Base-by-base conservation (phyloP, 2,797 vertebrate species). In the Poeciliopsis turneri region DNA sequence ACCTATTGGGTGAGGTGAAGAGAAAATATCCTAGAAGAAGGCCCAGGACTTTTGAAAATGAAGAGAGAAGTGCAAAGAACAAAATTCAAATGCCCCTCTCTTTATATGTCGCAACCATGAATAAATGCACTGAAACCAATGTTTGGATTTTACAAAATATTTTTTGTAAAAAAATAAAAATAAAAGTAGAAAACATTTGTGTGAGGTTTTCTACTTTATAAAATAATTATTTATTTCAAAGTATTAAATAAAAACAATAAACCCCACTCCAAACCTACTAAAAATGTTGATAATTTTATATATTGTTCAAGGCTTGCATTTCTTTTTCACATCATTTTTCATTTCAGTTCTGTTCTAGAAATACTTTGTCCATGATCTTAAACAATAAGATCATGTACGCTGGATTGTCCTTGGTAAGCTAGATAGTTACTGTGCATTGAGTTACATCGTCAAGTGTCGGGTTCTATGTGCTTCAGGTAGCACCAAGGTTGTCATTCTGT, bases 391-490 rank as follows among this genome's bases (percentile, higher is more conserved):
- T 88, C 73, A 89, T 74, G 74, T 87, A 77, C 87, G 77, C 80
- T 78, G 51, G 72, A 69, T 77, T 84, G 75, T 84, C 81, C 84
- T 91, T 85, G 78, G 74, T 80, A 84, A 78, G 66, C 66, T 72
- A 81, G 61, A 84, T 90, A 79, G 81, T 84, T 82, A 87, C 78
- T 79, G 70, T 89, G 89, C 81, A 92, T 91, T 91, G 82, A 90
- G 89, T 93, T 93, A 93, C 92, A 86, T 87, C 87, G 85, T 92
- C 86, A 88, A 87, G 84, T 94, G 86, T 92, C 91, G 85, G 73
- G 70, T 83, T 73, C 76, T 88, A 89, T 91, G 86, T 90, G 82
- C 71, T 59, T 81, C 66, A 87, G 71, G 77, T 82, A 75, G 84
- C 78, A 75, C 76, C 72, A 51, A 82, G 72, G 57, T 85, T 79